Conservation (phyloP, 2,797 vertebrate species). For the Tragopan temminckii region DNA sequence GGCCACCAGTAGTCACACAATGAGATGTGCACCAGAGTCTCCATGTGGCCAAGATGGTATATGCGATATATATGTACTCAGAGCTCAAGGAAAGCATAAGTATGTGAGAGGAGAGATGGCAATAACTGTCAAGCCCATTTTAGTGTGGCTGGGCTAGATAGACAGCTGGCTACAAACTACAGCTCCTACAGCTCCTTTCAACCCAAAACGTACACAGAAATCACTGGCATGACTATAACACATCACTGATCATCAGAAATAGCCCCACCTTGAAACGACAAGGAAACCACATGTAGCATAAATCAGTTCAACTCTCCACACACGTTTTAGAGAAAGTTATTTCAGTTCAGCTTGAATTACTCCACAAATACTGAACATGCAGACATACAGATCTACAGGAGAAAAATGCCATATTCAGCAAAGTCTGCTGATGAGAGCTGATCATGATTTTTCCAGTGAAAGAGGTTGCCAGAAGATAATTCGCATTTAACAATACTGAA, state of each 20-base stretch:
- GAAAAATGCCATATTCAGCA: constrained; percentile 41
- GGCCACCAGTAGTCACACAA: background rate
- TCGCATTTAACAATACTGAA: background rate
- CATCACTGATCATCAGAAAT: background rate
- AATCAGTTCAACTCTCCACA: background rate
- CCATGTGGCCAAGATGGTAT: background rate
- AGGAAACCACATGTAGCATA: background rate
- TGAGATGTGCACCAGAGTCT: background rate
- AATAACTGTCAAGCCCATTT: background rate
- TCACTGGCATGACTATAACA: background rate
- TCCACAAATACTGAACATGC: constrained; percentile 63
- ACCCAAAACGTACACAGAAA: background rate
- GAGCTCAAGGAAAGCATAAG: background rate
- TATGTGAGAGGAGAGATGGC: background rate
- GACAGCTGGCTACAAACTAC: background rate
- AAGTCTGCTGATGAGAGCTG: constrained; percentile 13
- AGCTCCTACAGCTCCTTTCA: background rate
- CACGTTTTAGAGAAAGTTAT: background rate
- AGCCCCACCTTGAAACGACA: background rate
- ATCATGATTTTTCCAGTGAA: constrained; percentile 9
- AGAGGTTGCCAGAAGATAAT: constrained; percentile 18
- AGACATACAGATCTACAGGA: constrained; percentile 61
- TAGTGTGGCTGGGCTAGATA: background rate
- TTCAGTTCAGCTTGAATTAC: constrained; percentile 31
- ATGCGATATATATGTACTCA: background rate